phyloP scores from a whole-genome alignment of 2,113 vertebrate genomes.

The Ptilonorhynchus violaceus region DNA sequence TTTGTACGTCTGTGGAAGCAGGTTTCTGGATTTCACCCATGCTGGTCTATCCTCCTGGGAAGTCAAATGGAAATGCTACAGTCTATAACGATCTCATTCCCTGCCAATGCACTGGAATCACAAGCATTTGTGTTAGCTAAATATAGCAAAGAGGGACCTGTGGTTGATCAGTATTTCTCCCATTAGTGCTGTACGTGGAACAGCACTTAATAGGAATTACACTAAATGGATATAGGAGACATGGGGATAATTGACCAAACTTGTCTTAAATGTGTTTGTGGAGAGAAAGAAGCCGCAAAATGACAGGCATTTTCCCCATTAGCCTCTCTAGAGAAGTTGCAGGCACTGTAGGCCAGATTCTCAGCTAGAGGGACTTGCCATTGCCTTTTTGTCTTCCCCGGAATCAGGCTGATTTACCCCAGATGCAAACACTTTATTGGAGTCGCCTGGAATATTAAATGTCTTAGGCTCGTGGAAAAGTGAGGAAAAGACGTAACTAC shows the following conservation, averaged over 20 bases:
- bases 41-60: slow-evolving; percentile 57
- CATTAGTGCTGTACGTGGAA: slow-evolving; percentile 74
- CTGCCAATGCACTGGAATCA: slow-evolving; percentile 47
- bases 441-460: not conserved
- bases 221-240: slow-evolving; percentile 73
- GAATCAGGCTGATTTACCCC: slow-evolving; percentile 23
- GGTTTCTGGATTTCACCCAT: slow-evolving; percentile 56
- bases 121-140: slow-evolving; percentile 20
- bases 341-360: slow-evolving; percentile 43
- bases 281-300: slow-evolving; percentile 69
- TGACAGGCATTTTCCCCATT: slow-evolving; percentile 66
- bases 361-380: slow-evolving; percentile 20
- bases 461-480: not conserved
- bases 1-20: slow-evolving; percentile 16
- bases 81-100: slow-evolving; percentile 59
- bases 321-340: slow-evolving; percentile 51
- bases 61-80: slow-evolving; percentile 47
- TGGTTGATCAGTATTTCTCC: slow-evolving; percentile 60
- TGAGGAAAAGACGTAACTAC: slow-evolving; percentile 11
- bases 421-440: not conserved
- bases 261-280: slow-evolving; percentile 66
- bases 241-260: slow-evolving; percentile 72
- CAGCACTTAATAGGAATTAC: slow-evolving; percentile 73
- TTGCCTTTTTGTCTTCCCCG: slow-evolving; percentile 27
- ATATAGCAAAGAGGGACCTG: slow-evolving; percentile 61